Evolutionary conservation across 2,113 vertebrate species (phyloP).

Genomic region (Rhinichthys klamathensis): DNA sequence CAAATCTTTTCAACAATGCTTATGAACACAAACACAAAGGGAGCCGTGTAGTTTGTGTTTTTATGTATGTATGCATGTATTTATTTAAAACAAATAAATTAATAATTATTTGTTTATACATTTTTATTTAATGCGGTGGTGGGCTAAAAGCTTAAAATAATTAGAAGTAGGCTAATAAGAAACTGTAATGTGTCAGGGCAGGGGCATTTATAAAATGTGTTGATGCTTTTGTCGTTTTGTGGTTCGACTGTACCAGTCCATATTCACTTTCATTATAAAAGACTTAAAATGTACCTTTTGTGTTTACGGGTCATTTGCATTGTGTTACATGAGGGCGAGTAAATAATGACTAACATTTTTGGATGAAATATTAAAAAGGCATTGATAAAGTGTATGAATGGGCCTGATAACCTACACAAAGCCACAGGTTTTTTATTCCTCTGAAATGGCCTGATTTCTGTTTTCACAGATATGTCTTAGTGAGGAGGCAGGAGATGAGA

Average conservation of each 20-base stretch:
- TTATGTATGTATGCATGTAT: background rate
- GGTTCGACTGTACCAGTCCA: too few relatives aligned
- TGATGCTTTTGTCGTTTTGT: background rate
- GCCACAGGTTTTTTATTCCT: background rate
- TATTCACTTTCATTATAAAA: background rate
- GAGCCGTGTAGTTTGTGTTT: background rate
- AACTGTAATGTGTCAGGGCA: background rate
- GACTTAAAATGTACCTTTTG: background rate
- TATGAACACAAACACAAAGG: background rate
- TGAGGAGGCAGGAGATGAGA: conserved; percentile 63
- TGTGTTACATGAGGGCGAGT: background rate
- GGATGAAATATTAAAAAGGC: background rate
- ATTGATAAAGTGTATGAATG: background rate
- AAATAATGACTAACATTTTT: background rate
- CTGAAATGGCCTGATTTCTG: background rate
- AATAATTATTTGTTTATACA: background rate
- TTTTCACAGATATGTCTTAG: conserved; percentile 68
- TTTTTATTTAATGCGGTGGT: too few relatives aligned
- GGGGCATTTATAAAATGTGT: background rate
- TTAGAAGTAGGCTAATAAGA: background rate
- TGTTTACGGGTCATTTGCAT: background rate
- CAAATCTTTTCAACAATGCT: background rate
- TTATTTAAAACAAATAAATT: background rate
- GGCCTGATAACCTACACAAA: background rate
- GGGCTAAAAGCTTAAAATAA: background rate